Percentiles rank a stretch among this genome's conserved stretches.
phyloP scores from a whole-genome alignment of 2,797 vertebrate genomes.

The Zalophus californianus region DNA sequence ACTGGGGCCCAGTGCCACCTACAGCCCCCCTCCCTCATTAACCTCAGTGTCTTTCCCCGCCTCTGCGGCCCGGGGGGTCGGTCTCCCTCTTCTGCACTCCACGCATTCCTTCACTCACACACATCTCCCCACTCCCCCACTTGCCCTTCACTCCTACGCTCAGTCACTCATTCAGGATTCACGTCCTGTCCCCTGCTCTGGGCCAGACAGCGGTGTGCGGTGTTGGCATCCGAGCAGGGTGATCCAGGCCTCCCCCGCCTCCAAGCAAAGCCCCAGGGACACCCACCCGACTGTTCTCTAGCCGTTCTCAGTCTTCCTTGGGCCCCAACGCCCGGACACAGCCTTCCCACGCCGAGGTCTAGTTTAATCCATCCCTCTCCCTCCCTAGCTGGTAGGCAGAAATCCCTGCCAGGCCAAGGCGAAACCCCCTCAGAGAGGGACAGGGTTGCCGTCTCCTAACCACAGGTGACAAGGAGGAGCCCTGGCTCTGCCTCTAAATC shows the following conservation, averaged over 20 bases:
- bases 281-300: background rate
- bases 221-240: background rate
- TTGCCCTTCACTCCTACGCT: background rate
- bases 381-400: background rate
- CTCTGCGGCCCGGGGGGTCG: background rate
- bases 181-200: background rate
- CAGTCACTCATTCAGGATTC: background rate
- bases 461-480: background rate
- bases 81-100: background rate
- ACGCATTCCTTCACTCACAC: background rate
- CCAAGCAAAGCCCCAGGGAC: background rate
- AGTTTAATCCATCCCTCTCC: background rate
- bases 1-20: background rate
- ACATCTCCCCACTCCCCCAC: background rate
- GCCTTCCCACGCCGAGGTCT: background rate
- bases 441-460: background rate
- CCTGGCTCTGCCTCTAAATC: background rate
- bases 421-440: background rate
- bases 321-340: background rate
- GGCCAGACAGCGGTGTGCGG: background rate
- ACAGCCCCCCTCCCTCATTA: rapidly evolving
- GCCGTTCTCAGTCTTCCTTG: background rate
- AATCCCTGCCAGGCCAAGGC: background rate
- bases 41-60: background rate
- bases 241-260: background rate